Evolutionary conservation across 2,797 vertebrate species (phyloP).

Genomic region (Gobionotothen gibberifrons): DNA sequence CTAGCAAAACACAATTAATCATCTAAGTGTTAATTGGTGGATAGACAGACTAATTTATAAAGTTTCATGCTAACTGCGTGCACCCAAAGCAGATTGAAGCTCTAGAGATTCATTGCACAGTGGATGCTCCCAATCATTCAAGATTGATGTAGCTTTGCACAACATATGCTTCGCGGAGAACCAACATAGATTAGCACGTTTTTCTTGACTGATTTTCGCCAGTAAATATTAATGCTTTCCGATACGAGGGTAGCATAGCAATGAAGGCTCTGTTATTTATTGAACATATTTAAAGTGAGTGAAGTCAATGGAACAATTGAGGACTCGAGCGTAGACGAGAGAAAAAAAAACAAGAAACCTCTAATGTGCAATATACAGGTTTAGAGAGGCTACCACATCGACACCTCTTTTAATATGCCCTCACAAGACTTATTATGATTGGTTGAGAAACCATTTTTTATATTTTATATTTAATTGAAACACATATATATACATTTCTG

Average conservation of each 20-base stretch:
- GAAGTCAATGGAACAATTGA: slow-evolving; percentile 14
- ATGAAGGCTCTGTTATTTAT: slow-evolving; percentile 45
- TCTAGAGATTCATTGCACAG: slow-evolving; percentile 70
- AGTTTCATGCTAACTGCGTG: slow-evolving; percentile 75
- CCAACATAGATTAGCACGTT: slow-evolving; percentile 71
- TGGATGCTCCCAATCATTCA: slow-evolving; percentile 79
- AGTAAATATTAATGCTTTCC: slow-evolving; percentile 69
- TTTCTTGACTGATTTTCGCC: slow-evolving; percentile 69
- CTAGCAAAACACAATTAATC: slow-evolving; percentile 76
- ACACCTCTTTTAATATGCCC: slow-evolving; percentile 20
- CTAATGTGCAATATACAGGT: neutral
- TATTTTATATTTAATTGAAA: slow-evolving; percentile 4
- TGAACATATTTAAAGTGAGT: slow-evolving; percentile 26
- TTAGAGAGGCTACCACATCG: slow-evolving; percentile 1
- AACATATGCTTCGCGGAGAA: slow-evolving; percentile 77
- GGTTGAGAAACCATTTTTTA: neutral
- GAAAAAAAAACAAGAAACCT: slow-evolving; percentile 4
- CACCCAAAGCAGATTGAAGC: slow-evolving; percentile 72
- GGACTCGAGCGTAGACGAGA: slow-evolving; percentile 5
- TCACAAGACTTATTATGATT: neutral
- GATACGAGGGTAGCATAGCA: slow-evolving; percentile 50
- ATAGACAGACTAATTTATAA: slow-evolving; percentile 78
- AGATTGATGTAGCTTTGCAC: slow-evolving; percentile 80
- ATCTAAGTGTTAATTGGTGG: slow-evolving; percentile 78
- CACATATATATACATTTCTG: slow-evolving; percentile 10